Base-by-base conservation (phyloP, 1,140 invertebrate species). In the Aradophagus sp. region DNA sequence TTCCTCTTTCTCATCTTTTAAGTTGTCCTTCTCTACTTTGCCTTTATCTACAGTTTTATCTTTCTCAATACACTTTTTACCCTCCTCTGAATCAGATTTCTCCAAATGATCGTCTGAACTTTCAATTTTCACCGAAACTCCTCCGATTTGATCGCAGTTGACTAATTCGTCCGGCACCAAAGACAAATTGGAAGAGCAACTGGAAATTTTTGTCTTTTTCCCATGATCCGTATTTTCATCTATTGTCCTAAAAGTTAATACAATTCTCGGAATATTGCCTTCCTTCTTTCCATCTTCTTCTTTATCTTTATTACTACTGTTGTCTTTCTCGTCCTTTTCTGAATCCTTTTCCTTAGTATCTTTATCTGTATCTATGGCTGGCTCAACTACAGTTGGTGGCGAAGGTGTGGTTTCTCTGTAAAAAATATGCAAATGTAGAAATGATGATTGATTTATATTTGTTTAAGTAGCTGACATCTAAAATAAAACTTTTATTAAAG, bases 211-310 rank as follows among this genome's bases (percentile, higher is more conserved):
- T 0, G 80, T 84, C 52, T 85, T 86, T 38, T 78, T 82, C 1
- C 84, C 83, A 34, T 85, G 75, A 76, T 82, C 79, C 0, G 83
- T 85, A 19, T 84, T 85, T 38, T 86, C 83, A 36, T 86, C 82
- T 19, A 84, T 82, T 10, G 84, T 82, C n/a, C 84, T 77, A 42
- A 86, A 86, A 6, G 84, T 86, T 14, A 86, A 42, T 0, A 86
- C 82, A 17, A 86, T 86, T 17, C 84, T 69, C 1, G 81, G 80
- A 58, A 80, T 79, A 34, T 78, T 78, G 10, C 69, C 76, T 35
- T 84, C 83, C 16, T 84, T 85, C 15, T 59, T 59, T 78, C 79
- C 0, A 38, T 34, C 38, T 0, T 41, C 23, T 17, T 65, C 50
- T n/a, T 48, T 65, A 6, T 56, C 48, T 32, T 63, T 63, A 34